Evolutionary conservation across 2,797 vertebrate genomes (phyloP).

Genomic region (Betta splendens): DNA sequence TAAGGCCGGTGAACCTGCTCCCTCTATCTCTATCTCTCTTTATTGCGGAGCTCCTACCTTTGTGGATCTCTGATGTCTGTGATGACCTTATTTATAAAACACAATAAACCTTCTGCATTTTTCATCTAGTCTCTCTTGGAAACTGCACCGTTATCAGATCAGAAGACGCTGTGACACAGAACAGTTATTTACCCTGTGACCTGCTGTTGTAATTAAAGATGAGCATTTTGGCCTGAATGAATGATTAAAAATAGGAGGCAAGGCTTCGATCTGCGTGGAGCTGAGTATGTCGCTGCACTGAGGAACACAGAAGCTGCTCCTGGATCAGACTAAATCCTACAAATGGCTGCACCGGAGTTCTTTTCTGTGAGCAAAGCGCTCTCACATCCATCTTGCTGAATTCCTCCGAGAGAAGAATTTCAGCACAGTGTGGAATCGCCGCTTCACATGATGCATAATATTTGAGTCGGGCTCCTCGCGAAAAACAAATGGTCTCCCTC

Average conservation of each 20-base stretch:
- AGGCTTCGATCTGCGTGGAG: conserved; percentile 1
- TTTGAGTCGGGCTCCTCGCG: conserved; percentile 29
- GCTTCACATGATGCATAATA: conserved; percentile 38
- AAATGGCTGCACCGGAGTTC: conserved; percentile 12
- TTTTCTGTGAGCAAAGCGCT: conserved; percentile 19
- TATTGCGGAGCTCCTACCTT: background rate
- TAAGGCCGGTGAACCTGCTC: conserved; percentile 42
- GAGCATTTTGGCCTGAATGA: no score
- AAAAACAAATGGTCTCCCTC: conserved; percentile 43
- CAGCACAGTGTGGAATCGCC: conserved; percentile 21
- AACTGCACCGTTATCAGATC: background rate
- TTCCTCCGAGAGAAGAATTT: conserved; percentile 31
- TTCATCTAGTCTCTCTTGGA: background rate
- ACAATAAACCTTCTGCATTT: conserved; percentile 25
- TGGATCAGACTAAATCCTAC: conserved; percentile 29
- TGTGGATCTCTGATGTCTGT: conserved; percentile 10
- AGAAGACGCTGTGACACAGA: background rate
- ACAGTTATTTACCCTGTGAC: background rate
- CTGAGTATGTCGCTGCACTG: conserved; percentile 2
- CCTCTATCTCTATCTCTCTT: conserved; percentile 21
- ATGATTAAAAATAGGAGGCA: no score
- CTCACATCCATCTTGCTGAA: conserved; percentile 37
- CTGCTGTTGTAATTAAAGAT: conserved; percentile 21
- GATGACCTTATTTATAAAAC: conserved; percentile 14
- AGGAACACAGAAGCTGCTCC: conserved; percentile 1